phyloP scores from a whole-genome alignment of 2,113 vertebrate genomes.

The Caranx ignobilis region DNA sequence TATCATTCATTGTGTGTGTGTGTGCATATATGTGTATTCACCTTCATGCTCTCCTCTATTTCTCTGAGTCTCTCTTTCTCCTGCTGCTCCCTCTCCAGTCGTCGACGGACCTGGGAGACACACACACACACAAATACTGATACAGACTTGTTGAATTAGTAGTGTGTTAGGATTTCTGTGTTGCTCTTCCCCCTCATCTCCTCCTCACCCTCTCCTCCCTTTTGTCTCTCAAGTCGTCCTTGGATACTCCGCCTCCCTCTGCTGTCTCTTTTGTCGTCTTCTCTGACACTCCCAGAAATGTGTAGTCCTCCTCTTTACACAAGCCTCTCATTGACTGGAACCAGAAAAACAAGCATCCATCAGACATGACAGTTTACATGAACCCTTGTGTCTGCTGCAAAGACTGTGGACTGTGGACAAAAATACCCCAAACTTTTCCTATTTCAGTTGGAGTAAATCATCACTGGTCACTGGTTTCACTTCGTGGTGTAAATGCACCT shows the following conservation, averaged over 20 bases:
- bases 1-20: neutral
- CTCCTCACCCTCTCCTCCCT: conserved; percentile 74
- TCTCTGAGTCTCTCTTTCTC: conserved; percentile 71
- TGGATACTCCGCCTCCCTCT: conserved; percentile 7
- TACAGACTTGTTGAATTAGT: neutral
- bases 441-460: too few species aligned
- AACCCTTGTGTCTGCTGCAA: neutral
- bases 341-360: conserved; percentile 3
- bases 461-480: too few species aligned
- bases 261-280: neutral
- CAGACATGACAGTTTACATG: neutral
- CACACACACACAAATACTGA: neutral
- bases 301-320: conserved; percentile 83
- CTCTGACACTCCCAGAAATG: conserved; percentile 66
- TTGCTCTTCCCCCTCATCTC: neutral
- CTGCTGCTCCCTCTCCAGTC: conserved; percentile 64
- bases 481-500: too few species aligned
- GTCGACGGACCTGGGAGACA: conserved; percentile 59
- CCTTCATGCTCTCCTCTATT: conserved; percentile 78
- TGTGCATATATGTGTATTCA: conserved; percentile 31
- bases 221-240: conserved; percentile 37
- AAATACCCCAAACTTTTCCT: too few species aligned
- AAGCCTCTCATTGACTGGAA: conserved; percentile 80
- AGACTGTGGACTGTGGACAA: neutral
- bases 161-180: too few species aligned